These are phyloP conservation scores for Asbolus verrucosus DNA, from an alignment of 1,140 invertebrate genomes.

Conservation along the genomic window DNA sequence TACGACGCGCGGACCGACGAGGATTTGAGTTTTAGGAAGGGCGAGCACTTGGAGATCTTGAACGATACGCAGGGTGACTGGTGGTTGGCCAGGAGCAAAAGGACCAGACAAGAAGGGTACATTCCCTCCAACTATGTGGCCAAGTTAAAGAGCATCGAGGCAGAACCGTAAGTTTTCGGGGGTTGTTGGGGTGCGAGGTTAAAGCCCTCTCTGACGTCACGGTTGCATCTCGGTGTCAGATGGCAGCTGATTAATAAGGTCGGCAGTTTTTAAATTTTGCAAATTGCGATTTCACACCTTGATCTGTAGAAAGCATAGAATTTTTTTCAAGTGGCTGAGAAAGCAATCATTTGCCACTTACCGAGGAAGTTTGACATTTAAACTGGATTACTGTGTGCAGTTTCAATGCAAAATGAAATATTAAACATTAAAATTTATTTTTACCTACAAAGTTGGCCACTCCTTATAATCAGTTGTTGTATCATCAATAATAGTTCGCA, in stretches of 20 bases:
- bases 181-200: too few species aligned
- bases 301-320: slow-evolving; percentile 12
- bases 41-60: slow-evolving; percentile 97
- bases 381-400: slow-evolving; percentile 16
- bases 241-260: too few species aligned
- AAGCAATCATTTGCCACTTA: slow-evolving; percentile 11
- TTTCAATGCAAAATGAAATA: background rate
- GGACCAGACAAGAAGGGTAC: slow-evolving; percentile 95
- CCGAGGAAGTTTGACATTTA: slow-evolving; percentile 3
- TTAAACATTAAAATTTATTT: too few species aligned
- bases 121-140: slow-evolving; percentile 99
- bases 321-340: slow-evolving; percentile 1
- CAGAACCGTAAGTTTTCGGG: slow-evolving; percentile 93
- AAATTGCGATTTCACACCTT: too few species aligned
- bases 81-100: slow-evolving; percentile 97
- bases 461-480: too few species aligned
- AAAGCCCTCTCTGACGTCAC: too few species aligned
- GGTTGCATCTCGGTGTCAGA: too few species aligned
- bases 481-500: too few species aligned
- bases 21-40: slow-evolving; percentile 97
- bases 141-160: slow-evolving; percentile 98
- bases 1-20: slow-evolving; percentile 99
- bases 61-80: slow-evolving; percentile 99
- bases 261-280: too few species aligned
- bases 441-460: too few species aligned